Evolutionary conservation across 2,113 vertebrate genomes (phyloP).

Genomic region (Plestiodon gilberti): DNA sequence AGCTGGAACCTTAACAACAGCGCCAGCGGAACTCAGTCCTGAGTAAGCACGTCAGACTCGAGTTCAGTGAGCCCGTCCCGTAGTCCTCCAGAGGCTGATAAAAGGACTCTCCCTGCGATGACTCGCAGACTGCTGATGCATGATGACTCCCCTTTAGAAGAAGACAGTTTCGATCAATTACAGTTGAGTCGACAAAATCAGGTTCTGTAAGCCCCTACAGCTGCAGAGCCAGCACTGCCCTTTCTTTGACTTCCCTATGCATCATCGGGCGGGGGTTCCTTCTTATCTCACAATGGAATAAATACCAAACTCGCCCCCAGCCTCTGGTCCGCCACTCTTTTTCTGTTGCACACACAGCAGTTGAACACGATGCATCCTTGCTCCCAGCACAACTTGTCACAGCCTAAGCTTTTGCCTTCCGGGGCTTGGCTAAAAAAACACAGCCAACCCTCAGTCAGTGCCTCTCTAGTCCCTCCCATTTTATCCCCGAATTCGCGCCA

Average conservation of each 20-base stretch:
- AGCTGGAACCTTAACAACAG: no score
- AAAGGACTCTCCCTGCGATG: background rate
- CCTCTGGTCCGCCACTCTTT: no score
- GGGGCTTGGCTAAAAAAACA: background rate
- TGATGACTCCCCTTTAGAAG: background rate
- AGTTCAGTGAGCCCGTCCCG: no score
- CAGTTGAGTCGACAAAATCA: background rate
- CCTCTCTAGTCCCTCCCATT: no score
- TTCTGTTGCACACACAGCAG: no score
- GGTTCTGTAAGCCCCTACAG: background rate
- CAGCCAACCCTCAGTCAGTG: background rate
- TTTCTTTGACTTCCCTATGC: no score
- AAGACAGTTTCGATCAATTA: background rate
- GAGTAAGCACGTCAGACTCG: background rate
- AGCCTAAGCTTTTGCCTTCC: no score
- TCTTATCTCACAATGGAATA: background rate
- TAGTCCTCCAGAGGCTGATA: background rate
- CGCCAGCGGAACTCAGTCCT: no score
- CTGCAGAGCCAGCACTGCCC: no score
- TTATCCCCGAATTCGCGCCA: slow-evolving; percentile 80
- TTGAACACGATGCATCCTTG: no score
- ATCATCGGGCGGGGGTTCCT: background rate
- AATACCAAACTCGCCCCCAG: no score
- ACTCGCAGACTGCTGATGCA: background rate
- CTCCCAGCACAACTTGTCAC: no score